Conservation (phyloP, 2,797 vertebrate species). For the Brotula barbata region DNA sequence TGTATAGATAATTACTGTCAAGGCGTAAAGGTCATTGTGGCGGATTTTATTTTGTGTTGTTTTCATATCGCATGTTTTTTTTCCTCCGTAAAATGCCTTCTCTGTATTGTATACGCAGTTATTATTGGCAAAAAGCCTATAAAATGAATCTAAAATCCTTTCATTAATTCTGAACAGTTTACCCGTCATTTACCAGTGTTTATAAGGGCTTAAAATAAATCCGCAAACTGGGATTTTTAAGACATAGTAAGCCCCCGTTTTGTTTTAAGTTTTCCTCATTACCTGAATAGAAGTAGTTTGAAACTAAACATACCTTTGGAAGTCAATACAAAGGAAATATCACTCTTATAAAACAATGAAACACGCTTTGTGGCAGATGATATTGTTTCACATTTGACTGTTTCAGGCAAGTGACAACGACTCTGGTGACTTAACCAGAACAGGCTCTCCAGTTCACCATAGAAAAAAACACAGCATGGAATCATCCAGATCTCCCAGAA, state of each 20-base stretch:
- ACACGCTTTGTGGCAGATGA: background rate
- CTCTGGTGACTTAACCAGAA: conserved; percentile 80
- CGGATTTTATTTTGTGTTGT: too few relatives aligned
- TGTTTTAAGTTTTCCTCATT: background rate
- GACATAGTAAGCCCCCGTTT: background rate
- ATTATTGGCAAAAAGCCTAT: too few relatives aligned
- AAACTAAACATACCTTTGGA: background rate
- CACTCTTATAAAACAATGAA: background rate
- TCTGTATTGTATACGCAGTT: too few relatives aligned
- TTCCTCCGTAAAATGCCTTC: too few relatives aligned
- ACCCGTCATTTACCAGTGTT: too few relatives aligned
- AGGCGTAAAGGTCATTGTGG: too few relatives aligned
- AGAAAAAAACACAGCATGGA: conserved; percentile 87
- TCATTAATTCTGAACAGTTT: too few relatives aligned
- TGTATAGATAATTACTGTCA: too few relatives aligned
- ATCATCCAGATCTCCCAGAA: conserved; percentile 87
- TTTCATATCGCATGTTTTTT: too few relatives aligned
- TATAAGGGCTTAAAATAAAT: too few relatives aligned
- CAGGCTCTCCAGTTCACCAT: conserved; percentile 82
- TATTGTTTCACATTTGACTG: background rate
- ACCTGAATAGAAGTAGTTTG: background rate
- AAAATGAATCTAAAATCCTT: too few relatives aligned
- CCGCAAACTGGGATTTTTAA: too few relatives aligned
- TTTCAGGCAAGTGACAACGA: conserved; percentile 88
- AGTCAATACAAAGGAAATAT: background rate